These are phyloP conservation scores for Drosophila quinaria DNA, from an alignment of 2,888 invertebrate species.

Conservation along the genomic window DNA sequence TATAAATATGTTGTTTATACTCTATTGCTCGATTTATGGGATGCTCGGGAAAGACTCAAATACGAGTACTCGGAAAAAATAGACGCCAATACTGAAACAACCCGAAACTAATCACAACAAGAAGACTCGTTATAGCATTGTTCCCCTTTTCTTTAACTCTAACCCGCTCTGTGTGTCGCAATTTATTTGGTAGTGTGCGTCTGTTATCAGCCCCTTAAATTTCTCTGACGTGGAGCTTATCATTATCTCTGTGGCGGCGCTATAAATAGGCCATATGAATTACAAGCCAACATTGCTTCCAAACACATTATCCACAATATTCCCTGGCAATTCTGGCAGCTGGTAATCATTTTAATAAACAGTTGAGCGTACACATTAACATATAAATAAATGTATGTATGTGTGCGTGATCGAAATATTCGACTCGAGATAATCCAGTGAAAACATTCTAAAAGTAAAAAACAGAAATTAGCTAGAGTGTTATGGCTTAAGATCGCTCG, in stretches of 20 bases:
- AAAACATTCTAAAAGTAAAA: background rate
- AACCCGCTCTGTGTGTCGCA: background rate
- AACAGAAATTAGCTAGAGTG: background rate
- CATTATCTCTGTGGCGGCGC: slow-evolving; percentile 41
- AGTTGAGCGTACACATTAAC: slow-evolving; percentile 6
- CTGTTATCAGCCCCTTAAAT: slow-evolving; percentile 46
- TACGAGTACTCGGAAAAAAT: background rate
- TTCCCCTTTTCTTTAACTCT: background rate
- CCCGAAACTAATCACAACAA: slow-evolving; percentile 21
- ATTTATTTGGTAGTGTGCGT: slow-evolving; percentile 9
- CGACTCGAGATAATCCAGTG: background rate
- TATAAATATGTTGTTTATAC: slow-evolving; percentile 19
- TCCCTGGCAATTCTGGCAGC: slow-evolving; percentile 33
- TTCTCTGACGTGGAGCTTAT: slow-evolving; percentile 45
- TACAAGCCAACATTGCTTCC: slow-evolving; percentile 32
- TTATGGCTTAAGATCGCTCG: too few species aligned
- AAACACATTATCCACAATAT: slow-evolving; percentile 25
- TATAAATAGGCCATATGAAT: slow-evolving; percentile 52
- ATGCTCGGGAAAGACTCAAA: slow-evolving; percentile 30
- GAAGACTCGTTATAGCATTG: background rate
- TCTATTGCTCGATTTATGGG: slow-evolving; percentile 51
- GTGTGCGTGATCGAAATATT: background rate
- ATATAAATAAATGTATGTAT: background rate
- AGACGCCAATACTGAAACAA: background rate
- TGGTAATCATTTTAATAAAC: slow-evolving; percentile 46